Percentiles rank a stretch among this genome's conserved stretches.
phyloP scores from a whole-genome alignment of 2,888 invertebrate species.

The Alcis repandata region DNA sequence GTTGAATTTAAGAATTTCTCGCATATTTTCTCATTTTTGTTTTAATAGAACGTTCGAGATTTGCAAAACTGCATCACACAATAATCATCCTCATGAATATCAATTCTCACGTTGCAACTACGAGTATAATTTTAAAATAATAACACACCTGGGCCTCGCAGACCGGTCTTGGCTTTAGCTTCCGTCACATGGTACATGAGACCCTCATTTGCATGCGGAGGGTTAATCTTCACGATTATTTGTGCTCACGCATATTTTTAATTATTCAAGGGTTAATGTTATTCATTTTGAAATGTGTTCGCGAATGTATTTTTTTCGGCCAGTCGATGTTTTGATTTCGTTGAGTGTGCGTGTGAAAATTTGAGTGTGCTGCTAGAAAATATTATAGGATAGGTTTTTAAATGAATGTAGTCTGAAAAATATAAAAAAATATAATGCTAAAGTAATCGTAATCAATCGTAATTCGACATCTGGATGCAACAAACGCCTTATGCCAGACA shows the following conservation, averaged over 20 bases:
- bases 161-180: slow-evolving; percentile 71
- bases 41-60: not conserved
- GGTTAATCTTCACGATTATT: slow-evolving; percentile 85
- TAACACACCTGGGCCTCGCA: slow-evolving; percentile 73
- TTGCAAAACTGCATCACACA: not conserved
- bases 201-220: slow-evolving; percentile 82
- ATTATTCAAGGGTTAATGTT: slow-evolving; percentile 86
- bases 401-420: too few species aligned
- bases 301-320: slow-evolving; percentile 67
- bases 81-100: slow-evolving; percentile 13
- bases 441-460: too few species aligned
- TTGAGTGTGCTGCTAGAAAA: too few species aligned
- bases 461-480: too few species aligned
- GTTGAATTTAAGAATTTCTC: not conserved
- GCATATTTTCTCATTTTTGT: not conserved
- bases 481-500: too few species aligned
- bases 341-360: slow-evolving; percentile 64
- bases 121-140: slow-evolving; percentile 69
- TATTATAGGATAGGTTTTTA: too few species aligned
- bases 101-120: slow-evolving; percentile 52
- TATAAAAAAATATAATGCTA: too few species aligned
- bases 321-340: slow-evolving; percentile 73
- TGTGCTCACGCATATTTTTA: slow-evolving; percentile 85
- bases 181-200: slow-evolving; percentile 53
- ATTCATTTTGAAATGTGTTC: slow-evolving; percentile 69